Evolutionary conservation across 2,888 invertebrate species (phyloP).

Genomic region (Hermodice carunculata): DNA sequence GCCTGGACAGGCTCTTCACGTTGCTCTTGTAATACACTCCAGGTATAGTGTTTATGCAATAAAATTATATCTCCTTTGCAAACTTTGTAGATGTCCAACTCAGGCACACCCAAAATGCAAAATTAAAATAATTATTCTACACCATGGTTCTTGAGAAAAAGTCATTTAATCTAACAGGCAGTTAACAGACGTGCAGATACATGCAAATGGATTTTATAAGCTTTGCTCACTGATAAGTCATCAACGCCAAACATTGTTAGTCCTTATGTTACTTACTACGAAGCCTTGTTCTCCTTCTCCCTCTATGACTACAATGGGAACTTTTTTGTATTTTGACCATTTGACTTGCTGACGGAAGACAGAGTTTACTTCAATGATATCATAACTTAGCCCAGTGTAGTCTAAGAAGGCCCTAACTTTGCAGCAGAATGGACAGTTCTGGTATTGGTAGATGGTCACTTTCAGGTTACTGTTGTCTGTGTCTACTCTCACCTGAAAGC

Average conservation of each 20-base stretch:
- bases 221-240: no score
- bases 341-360: conserved; percentile 90
- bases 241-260: not conserved
- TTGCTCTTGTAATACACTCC: no score
- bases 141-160: no score
- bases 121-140: no score
- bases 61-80: no score
- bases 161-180: no score
- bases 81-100: no score
- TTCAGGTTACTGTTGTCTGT: conserved; percentile 70
- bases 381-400: conserved; percentile 92
- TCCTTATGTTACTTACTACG: conserved; percentile 49
- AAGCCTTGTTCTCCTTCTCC: conserved; percentile 69
- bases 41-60: no score
- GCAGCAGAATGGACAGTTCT: conserved; percentile 98
- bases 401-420: conserved; percentile 81
- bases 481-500: conserved; percentile 32
- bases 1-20: no score
- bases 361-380: conserved; percentile 97
- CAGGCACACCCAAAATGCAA: no score
- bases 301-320: conserved; percentile 88
- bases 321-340: conserved; percentile 96
- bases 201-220: no score
- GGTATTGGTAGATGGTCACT: conserved; percentile 93
- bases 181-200: no score